phyloP scores from a whole-genome alignment of 37 sponge, comb jelly and placozoan genomes.

The Halichondria panicea region DNA sequence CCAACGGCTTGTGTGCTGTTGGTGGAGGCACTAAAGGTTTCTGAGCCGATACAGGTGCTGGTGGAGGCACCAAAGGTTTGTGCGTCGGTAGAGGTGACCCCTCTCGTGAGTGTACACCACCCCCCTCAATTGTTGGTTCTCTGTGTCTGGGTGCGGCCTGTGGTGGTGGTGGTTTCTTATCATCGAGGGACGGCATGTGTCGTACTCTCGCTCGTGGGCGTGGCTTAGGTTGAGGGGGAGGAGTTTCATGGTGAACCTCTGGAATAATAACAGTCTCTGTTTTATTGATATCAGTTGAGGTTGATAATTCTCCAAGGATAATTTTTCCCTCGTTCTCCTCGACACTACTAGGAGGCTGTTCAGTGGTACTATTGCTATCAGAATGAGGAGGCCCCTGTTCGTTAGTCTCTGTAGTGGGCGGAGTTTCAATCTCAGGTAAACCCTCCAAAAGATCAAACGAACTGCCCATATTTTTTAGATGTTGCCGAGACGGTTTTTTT shows the following conservation, averaged over 20 bases:
- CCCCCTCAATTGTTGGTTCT: too few relatives aligned
- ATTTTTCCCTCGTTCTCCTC: too few relatives aligned
- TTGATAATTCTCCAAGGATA: too few relatives aligned
- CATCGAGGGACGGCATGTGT: too few relatives aligned
- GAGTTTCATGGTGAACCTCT: too few relatives aligned
- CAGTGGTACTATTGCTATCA: background rate
- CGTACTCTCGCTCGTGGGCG: too few relatives aligned
- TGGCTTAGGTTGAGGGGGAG: too few relatives aligned
- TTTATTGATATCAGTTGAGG: too few relatives aligned
- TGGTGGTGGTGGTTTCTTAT: background rate
- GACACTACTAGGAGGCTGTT: background rate
- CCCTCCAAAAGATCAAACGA: conserved; percentile 5
- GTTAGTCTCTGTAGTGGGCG: background rate
- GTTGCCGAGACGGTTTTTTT: conserved; percentile 37
- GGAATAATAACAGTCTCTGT: too few relatives aligned
- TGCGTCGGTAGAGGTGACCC: too few relatives aligned
- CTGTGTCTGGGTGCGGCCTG: too few relatives aligned
- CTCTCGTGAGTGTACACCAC: too few relatives aligned
- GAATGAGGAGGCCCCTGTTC: background rate
- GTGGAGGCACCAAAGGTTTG: background rate
- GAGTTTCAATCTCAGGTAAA: background rate
- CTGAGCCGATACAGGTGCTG: background rate
- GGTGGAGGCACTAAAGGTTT: conserved; percentile 8
- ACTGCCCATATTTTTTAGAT: conserved; percentile 25
- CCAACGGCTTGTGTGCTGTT: background rate